Conservation (phyloP, 1,140 invertebrate genomes). For the Camponotus vicinus region DNA sequence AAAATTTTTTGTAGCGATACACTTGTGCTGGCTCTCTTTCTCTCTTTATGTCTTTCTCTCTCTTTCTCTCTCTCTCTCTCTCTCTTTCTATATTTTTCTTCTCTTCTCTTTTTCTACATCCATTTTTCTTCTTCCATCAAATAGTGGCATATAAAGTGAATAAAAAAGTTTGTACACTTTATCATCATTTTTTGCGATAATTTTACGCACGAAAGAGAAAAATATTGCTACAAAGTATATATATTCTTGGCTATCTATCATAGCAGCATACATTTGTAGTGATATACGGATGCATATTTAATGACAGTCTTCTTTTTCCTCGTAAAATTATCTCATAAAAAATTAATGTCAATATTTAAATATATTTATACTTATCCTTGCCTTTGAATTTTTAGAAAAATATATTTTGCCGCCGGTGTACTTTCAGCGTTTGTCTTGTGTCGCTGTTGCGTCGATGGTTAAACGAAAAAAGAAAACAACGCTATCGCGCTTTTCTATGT, state of each 20-base stretch:
- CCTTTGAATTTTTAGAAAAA: constrained; percentile 18
- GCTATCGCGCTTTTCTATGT: constrained; percentile 59
- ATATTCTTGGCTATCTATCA: background rate
- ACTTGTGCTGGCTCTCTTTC: constrained; percentile 35
- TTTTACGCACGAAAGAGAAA: constrained; percentile 2
- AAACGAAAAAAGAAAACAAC: constrained; percentile 52
- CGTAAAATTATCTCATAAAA: constrained; percentile 16
- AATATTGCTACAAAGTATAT: constrained; percentile 12
- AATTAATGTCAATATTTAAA: background rate
- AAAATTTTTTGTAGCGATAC: constrained; percentile 43
- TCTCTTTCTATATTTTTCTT: constrained; percentile 7
- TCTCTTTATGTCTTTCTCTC: constrained; percentile 44
- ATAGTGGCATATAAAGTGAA: background rate
- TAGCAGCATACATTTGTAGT: background rate
- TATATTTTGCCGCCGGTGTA: constrained; percentile 57
- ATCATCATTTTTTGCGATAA: background rate
- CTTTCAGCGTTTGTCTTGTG: constrained; percentile 64
- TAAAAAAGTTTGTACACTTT: background rate
- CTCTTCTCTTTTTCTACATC: constrained; percentile 14
- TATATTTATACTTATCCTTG: too few relatives aligned
- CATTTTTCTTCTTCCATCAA: background rate
- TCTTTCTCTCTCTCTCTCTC: constrained; percentile 49
- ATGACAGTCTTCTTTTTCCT: background rate
- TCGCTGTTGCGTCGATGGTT: constrained; percentile 68
- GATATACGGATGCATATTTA: background rate